A percentile compares a stretch with the other conserved stretches of the same genome.
Conservation (phyloP, 2,888 invertebrate genomes). For the Dilophus febrilis region DNA sequence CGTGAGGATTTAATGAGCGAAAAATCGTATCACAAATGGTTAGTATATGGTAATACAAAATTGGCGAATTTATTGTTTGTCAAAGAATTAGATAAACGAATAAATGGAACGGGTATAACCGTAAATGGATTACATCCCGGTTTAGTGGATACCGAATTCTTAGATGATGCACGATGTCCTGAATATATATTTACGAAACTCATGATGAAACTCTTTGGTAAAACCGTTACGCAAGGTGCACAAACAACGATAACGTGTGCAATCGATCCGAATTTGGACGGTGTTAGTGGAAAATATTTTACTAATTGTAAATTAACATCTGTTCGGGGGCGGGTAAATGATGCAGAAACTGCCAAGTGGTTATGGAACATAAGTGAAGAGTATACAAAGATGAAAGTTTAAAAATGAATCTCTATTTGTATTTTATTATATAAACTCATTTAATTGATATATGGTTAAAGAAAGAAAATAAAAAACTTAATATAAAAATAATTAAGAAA, state of each 20-base stretch:
- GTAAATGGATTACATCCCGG: conserved; percentile 59
- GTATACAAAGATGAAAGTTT: conserved; percentile 12
- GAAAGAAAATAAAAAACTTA: no score
- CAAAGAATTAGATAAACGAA: conserved; percentile 41
- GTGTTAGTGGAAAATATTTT: conserved; percentile 24
- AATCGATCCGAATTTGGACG: conserved; percentile 23
- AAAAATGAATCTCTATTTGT: no score
- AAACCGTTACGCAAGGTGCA: conserved; percentile 22
- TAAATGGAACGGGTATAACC: conserved; percentile 42
- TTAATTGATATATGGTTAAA: no score
- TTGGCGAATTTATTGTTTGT: conserved; percentile 62
- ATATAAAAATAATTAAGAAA: no score
- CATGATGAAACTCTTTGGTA: no score
- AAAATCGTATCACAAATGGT: conserved; percentile 40
- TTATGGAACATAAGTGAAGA: conserved; percentile 39
- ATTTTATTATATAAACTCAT: no score
- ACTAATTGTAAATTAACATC: conserved; percentile 39
- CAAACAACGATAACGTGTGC: conserved; percentile 27
- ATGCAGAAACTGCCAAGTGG: conserved; percentile 35
- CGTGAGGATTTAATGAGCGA: conserved; percentile 58
- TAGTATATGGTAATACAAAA: conserved; percentile 62
- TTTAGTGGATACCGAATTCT: conserved; percentile 52
- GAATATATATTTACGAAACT: conserved; percentile 17
- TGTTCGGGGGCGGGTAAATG: conserved; percentile 34
- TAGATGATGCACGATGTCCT: no score